phyloP scores from a whole-genome alignment of 2,113 vertebrate genomes.

The Rana temporaria region DNA sequence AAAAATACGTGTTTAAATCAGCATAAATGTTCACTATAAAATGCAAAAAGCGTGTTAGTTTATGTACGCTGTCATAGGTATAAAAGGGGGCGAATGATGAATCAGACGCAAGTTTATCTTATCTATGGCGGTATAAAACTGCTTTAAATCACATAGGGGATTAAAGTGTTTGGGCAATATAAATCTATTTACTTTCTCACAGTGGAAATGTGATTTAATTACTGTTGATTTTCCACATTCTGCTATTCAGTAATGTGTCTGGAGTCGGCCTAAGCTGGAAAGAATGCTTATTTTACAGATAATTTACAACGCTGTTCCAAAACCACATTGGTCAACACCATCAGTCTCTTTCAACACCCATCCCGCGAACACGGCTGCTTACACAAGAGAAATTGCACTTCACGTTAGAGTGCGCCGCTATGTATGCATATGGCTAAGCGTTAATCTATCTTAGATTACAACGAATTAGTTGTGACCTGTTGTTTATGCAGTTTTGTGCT shows the following conservation, averaged over 20 bases:
- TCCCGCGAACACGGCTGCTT: not conserved
- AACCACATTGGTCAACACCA: not conserved
- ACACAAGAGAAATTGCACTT: not conserved
- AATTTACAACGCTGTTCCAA: conserved; percentile 1
- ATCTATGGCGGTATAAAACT: no score
- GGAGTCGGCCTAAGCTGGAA: not conserved
- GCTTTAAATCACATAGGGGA: no score
- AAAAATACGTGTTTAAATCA: no score
- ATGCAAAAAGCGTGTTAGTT: no score
- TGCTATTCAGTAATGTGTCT: conserved; percentile 13
- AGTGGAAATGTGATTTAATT: not conserved
- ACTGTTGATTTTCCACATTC: not conserved
- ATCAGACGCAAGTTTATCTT: no score
- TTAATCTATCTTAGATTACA: not conserved
- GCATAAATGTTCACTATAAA: no score
- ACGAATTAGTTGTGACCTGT: not conserved
- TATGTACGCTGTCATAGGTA: no score
- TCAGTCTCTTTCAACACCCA: conserved; percentile 3
- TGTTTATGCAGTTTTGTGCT: no score
- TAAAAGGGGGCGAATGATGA: no score
- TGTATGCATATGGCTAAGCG: not conserved
- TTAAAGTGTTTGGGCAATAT: not conserved
- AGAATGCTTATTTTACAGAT: not conserved
- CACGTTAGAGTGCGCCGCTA: not conserved
- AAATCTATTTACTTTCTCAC: not conserved